Base-by-base conservation (phyloP, 1,140 invertebrate species). In the Calephelis virginiensis region DNA sequence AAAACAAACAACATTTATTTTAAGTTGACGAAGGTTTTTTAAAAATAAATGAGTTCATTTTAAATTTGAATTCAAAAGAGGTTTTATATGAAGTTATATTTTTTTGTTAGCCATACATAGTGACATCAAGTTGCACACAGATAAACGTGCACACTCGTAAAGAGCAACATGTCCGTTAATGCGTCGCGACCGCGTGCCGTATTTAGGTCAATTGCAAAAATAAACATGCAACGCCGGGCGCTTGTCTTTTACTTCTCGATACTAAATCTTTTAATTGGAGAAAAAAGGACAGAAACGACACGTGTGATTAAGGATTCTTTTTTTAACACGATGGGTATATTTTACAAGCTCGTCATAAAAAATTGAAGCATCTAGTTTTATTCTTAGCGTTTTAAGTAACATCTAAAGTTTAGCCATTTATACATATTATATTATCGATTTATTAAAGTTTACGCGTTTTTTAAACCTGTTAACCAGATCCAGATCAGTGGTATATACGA, bases 181-280 rank as follows among this genome's bases (percentile, higher is more conserved):
- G 49, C 75, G 73, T 77, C 74, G 73, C 73, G 73, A 74, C 80
- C 82, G 81, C 78, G 78, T 78, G 78, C 68, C 72, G 78, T 77
- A 86, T 88, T 89, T 86, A 68, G 86, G 84, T 86, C 86, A 85
- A 82, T 83, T 80, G 80, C 77, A 80, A 72, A 82, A 83, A 83
- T 84, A 84, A 81, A 78, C 62, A 61, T 71, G 74, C 79, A 81
- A 75, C 73, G 78, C 63, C 72, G 67, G 38, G 47, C 59, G 63
- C 46, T 48, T 66, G 65, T 66, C 70, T 50, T 14, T 63, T 64
- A 67, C 69, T 67, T 62, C 63, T 69, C 62, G 48, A 53, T 45
- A 49, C 68, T 69, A 65, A 69, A 64, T 65, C 47, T 69, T 59
- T 40, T 50, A 14, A 64, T 64, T 56, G 49, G 14, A 50, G n/a